Base-by-base conservation (phyloP, 2,888 invertebrate genomes). In the Pyrgus malvae region DNA sequence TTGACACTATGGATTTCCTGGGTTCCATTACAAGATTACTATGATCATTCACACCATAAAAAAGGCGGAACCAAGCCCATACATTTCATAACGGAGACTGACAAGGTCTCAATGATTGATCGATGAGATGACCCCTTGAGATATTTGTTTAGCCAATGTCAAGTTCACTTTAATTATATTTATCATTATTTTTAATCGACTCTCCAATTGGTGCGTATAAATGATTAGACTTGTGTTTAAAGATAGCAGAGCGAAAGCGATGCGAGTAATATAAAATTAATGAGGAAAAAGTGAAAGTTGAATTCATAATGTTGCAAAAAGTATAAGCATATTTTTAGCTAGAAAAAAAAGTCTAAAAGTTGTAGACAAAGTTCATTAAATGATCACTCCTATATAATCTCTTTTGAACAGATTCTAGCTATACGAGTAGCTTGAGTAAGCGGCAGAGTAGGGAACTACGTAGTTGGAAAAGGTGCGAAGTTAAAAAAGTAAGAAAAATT, bases 51-150 rank as follows among this genome's bases (percentile, higher is more conserved):
- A 16, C 41, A 17, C 29, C 12, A 38, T 16, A 53, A 45, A 53
- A 45, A 53, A 44, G 37, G 14, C 53, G 66, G 66, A 66, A 61
- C 62, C 62, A 62, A 68, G 23, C 29, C 29, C 25, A 25, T 44
- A 21, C 29, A 38, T 37, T 63, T 64, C 58, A 51, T 61, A 67
- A 69, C 57, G 57, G 48, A 55, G 62, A 49, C 55, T 56, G 59
- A 65, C 80, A 82, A 83, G 85, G 82, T 65, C 68, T 57, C 21
- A 27, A 29, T 81, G 84, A 84, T 83, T 84, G 81, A 84, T 84
- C 62, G 75, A 64, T 62, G 59, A 63, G 71, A 74, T 82, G 83
- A 81, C 83, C 84, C 79, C 66, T 67, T 68, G 69, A 65, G 70
- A 75, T 75, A 76, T 74, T 82, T 77, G 77, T 77, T 74, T 74